Evolutionary conservation across 1,140 invertebrate species (phyloP), one percentile per base, ranked within the genome.

Genomic region (Leptinotarsa texana): DNA sequence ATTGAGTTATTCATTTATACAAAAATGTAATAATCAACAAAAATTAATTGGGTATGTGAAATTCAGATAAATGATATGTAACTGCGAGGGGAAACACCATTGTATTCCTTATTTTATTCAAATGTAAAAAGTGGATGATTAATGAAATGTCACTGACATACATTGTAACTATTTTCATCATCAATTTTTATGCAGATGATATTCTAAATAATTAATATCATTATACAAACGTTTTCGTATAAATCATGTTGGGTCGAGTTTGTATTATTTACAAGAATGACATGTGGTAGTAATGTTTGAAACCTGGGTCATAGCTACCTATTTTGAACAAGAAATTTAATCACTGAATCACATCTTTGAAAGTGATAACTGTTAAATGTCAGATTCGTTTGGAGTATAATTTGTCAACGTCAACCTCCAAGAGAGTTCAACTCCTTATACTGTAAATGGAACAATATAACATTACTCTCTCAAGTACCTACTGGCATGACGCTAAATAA

Each of bases 61-160:
- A 65, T 65, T 22, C 17, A 65, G 21, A 65, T 65, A 27, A 65
- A 65, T 65, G 63, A 65, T 15, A 33, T 65, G 13, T 33, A 4
- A 21, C 63, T 21, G 63, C 21, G 8, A 22, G 63, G 63, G 63
- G 27, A 65, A 65, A 65, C 13, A 22, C 17, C 63, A 65, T 65
- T 65, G 63, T 65, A 27, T 65, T 24, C 21, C n/a, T 65, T 65
- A 65, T 65, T 24, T 65, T 33, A 65, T 65, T 65, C 27, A 65
- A 65, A 65, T 65, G 63, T 65, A 65, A 65, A 65, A 65, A 65
- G 63, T 65, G 17, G 63, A 33, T 65, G 63, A 65, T 65, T 65
- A 65, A 65, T 65, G 63, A 22, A 24, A 18, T 65, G 63, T 65
- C 63, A 65, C 22, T 24, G 21, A 15, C 63, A 24, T 33, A 33